A percentile compares a stretch with the other conserved stretches of the same genome.
Conservation (phyloP, 1,140 invertebrate genomes). For the Neodiprion fabricii region DNA sequence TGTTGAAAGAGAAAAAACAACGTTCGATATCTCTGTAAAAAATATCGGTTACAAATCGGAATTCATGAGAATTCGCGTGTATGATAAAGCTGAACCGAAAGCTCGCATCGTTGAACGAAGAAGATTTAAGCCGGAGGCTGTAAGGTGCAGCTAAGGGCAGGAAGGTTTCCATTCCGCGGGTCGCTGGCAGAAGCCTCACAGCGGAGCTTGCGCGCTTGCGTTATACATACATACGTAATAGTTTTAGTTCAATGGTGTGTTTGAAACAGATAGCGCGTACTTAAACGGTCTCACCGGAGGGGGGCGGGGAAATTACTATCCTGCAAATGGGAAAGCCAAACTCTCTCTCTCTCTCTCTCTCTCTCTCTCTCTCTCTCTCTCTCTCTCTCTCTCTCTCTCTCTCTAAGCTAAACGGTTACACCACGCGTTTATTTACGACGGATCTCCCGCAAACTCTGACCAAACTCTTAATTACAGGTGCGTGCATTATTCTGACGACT, state of each 20-base stretch:
- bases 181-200: not conserved
- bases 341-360: too few relatives aligned
- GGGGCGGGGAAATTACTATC: not conserved
- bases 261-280: conserved; percentile 1
- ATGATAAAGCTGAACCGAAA: too few relatives aligned
- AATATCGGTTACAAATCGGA: too few relatives aligned
- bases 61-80: too few relatives aligned
- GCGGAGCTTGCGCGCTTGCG: not conserved
- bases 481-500: not conserved
- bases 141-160: not conserved
- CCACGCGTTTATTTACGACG: not conserved
- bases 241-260: conserved; percentile 5
- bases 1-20: too few relatives aligned
- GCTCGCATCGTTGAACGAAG: too few relatives aligned
- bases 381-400: not conserved
- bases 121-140: not conserved
- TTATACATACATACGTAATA: not conserved
- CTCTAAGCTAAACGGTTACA: not conserved
- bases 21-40: too few relatives aligned
- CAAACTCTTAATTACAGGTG: conserved; percentile 1
- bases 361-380: too few relatives aligned
- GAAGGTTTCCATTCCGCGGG: not conserved
- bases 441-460: not conserved
- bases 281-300: not conserved
- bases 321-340: not conserved